Base-by-base conservation (phyloP, 2,113 vertebrate genomes). In the Cichladusa arquata region DNA sequence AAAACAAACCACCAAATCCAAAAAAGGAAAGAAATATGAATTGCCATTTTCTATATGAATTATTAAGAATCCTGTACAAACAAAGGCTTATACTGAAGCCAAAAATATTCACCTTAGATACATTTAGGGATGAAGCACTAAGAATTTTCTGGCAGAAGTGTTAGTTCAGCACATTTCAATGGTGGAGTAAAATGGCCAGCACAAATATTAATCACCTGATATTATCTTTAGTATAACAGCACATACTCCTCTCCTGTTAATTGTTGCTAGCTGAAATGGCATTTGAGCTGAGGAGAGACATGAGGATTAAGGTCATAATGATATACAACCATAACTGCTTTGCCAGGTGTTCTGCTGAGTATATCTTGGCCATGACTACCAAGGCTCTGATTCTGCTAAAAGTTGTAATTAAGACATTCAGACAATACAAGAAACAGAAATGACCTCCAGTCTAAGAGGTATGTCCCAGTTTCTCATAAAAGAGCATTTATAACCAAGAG, bases 111-210 rank as follows among this genome's bases (percentile, higher is more conserved):
- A 81, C 54, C 36, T 31, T 29, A 88, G 79, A 44, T 77, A 78
- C 4, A 3, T 51, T 67, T 74, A 48, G 69, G 53, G 61, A 70
- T 53, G 51, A 84, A 90, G 45, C 44, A 71, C 34, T 48, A 61
- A 48, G 54, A 83, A 85, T 56, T 78, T 73, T 74, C 74, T 86
- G 77, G n/a, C 79, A 96, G 65, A 95, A 92, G 48, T 86, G 91
- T 71, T 87, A 89, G 56, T 76, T 95, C 96, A 91, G 95, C 91
- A 93, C 72, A 88, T 92, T 95, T 90, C 78, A 81, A 56, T 42
- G 48, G 50, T 14, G 15, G n/a, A 87, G 81, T 84, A 72, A 93
- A 95, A 86, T n/a, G 38, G 36, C 36, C 72, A 93, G 65, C 36
- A 56, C 40, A 40, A 60, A 5, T 31, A 95, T 95, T 91, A 90